These are phyloP conservation scores for Cetonia aurata DNA, from an alignment of 2,888 invertebrate species.

Conservation along the genomic window DNA sequence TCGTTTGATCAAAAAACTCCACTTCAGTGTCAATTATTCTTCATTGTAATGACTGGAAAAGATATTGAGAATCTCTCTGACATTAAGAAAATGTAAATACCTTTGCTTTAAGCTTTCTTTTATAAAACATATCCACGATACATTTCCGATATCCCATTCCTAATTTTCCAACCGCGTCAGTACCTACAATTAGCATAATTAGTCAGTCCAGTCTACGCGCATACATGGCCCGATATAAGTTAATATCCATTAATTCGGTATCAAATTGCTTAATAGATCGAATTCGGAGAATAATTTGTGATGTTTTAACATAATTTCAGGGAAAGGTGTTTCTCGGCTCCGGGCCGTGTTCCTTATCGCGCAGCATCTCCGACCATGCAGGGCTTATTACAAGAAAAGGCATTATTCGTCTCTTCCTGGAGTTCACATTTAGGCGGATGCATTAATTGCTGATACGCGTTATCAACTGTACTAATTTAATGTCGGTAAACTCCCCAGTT, in stretches of 20 bases:
- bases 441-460: constrained; percentile 36
- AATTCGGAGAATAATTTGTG: background rate
- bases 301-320: constrained; percentile 24
- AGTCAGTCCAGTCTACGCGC: too few relatives aligned
- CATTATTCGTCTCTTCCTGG: constrained; percentile 18
- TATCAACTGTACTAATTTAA: constrained; percentile 38
- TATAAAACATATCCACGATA: too few relatives aligned
- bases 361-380: constrained; percentile 24
- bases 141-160: too few relatives aligned
- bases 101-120: too few relatives aligned
- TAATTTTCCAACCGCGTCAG: too few relatives aligned
- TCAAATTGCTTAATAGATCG: constrained; percentile 19
- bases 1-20: too few relatives aligned
- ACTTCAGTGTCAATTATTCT: too few relatives aligned
- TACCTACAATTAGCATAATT: too few relatives aligned
- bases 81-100: too few relatives aligned
- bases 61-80: too few relatives aligned
- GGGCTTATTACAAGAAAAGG: constrained; percentile 25
- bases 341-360: constrained; percentile 30
- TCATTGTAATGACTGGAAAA: too few relatives aligned
- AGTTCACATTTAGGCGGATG: constrained; percentile 9
- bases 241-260: constrained; percentile 20
- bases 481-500: background rate
- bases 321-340: constrained; percentile 5
- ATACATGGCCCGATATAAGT: background rate